phyloP scores from a whole-genome alignment of 2,888 invertebrate genomes.

The Hydraecia micacea region DNA sequence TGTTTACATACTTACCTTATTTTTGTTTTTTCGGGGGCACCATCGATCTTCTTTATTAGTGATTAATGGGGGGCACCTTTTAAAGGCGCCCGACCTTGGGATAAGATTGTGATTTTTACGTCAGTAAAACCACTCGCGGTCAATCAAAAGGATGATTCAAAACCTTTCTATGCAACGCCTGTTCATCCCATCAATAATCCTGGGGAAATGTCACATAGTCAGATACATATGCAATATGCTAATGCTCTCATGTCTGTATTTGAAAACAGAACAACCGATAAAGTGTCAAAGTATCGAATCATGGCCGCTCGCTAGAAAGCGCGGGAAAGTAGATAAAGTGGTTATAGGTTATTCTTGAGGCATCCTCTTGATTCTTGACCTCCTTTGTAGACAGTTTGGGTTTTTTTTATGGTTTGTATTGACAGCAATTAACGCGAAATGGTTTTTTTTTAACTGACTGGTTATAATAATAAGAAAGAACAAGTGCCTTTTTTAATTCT shows the following conservation, averaged over 20 bases:
- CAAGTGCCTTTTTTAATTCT: not conserved
- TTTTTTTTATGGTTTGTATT: slow-evolving; percentile 9
- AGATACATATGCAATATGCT: too few relatives aligned
- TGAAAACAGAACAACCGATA: slow-evolving; percentile 2
- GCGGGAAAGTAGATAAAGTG: slow-evolving; percentile 60
- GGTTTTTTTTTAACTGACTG: not conserved
- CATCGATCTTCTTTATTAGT: too few relatives aligned
- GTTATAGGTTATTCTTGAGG: slow-evolving; percentile 39
- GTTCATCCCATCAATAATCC: too few relatives aligned
- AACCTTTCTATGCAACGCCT: not conserved
- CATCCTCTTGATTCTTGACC: slow-evolving; percentile 43
- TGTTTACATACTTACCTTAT: not conserved
- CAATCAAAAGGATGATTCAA: not conserved
- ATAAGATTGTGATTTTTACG: not conserved
- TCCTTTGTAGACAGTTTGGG: slow-evolving; percentile 21
- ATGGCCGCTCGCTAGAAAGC: slow-evolving; percentile 57
- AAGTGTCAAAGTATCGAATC: slow-evolving; percentile 23
- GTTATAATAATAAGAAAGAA: not conserved
- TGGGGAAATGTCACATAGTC: not conserved
- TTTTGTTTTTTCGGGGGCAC: not conserved
- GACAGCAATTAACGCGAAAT: slow-evolving; percentile 17
- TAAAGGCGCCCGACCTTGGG: too few relatives aligned
- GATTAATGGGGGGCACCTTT: too few relatives aligned
- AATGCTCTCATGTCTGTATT: not conserved
- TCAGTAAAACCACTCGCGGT: not conserved